Evolutionary conservation across 2,797 vertebrate genomes (phyloP).

Genomic region (Phalloptychus januarius): DNA sequence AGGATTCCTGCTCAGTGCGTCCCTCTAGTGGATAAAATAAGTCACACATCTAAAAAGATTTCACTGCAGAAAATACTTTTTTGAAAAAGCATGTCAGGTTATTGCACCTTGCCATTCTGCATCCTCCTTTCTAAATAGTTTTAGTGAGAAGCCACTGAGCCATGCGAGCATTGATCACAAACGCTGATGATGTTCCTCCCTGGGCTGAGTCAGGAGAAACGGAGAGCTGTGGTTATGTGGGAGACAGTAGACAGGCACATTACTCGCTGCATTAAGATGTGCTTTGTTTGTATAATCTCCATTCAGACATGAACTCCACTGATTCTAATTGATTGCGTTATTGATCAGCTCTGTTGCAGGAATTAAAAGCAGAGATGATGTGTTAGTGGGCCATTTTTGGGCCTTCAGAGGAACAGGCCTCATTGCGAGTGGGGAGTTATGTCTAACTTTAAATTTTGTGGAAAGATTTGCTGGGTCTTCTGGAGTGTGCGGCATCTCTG

Average conservation of each 20-base stretch:
- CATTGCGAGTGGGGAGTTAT: slow-evolving; percentile 18
- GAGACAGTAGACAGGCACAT: slow-evolving; percentile 73
- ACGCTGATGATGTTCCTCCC: slow-evolving; percentile 55
- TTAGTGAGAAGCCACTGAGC: slow-evolving; percentile 29
- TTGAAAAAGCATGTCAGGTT: slow-evolving; percentile 4
- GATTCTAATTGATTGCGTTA: slow-evolving; percentile 83
- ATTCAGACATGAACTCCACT: slow-evolving; percentile 76
- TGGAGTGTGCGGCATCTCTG: slow-evolving; percentile 12
- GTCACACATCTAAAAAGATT: slow-evolving; percentile 8
- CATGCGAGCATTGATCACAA: slow-evolving; percentile 52
- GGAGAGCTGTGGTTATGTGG: slow-evolving; percentile 71
- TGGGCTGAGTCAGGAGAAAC: slow-evolving; percentile 72
- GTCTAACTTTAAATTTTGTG: slow-evolving; percentile 46
- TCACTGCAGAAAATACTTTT: slow-evolving; percentile 3
- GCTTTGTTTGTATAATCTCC: slow-evolving; percentile 78
- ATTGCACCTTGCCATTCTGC: slow-evolving; percentile 21
- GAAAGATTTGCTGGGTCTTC: slow-evolving; percentile 40
- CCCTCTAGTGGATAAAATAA: slow-evolving; percentile 77
- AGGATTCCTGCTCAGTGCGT: slow-evolving; percentile 63
- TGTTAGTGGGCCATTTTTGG: slow-evolving; percentile 34
- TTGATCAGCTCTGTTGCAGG: slow-evolving; percentile 76
- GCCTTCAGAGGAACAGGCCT: slow-evolving; percentile 26
- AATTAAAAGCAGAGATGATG: slow-evolving; percentile 72
- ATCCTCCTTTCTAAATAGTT: slow-evolving; percentile 16
- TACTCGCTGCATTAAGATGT: slow-evolving; percentile 81